Base-by-base conservation (phyloP, 2,888 invertebrate species). In the Parnassius glacialis region DNA sequence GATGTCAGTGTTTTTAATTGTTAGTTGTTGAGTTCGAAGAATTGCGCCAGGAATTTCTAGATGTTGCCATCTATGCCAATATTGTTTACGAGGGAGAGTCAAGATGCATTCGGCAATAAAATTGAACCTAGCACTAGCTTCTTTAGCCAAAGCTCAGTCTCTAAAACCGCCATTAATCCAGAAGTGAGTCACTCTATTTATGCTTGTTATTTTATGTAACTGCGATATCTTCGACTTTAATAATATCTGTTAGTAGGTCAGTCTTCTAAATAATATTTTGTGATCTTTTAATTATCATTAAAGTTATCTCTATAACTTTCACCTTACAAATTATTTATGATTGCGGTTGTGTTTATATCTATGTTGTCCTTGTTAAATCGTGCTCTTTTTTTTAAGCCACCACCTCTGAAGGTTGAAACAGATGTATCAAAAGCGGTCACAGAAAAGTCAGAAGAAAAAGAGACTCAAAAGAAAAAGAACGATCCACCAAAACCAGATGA, bases 41-140 rank as follows among this genome's bases (percentile, higher is more conserved):
- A 70, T 70, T 71, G 69, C 71, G 69, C 69, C 64, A 68, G 76
- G 67, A 78, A 76, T 76, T 74, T 77, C 80, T 82, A 85, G 76
- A 92, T 92, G 92, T 81, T 92, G 82, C 92, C 92, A 80, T 92
- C 92, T 74, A 92, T 92, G 92, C 92, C 92, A 63, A 76, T 90
- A 67, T 74, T 92, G 73, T 90, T 89, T 69, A 78, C 85, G 45
- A 85, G 87, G 69, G 92, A 92, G 60, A 92, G 91, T 72, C 90
- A 87, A 74, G 91, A 91, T 87, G 90, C 85, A 61, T 91, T 89
- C 69, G 88, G 86, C n/a, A 89, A 88, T 72, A 90, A 84, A 78
- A 84, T 90, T 71, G 81, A 81, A 68, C 84, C 90, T 62, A 86
- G 85, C 71, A 89, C 87, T 51, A 89, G 87, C 74, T 85, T 84